Percentiles rank a stretch among this genome's conserved stretches.
phyloP scores from a whole-genome alignment of 2,797 vertebrate species.

The Pantherophis vulpinus region DNA sequence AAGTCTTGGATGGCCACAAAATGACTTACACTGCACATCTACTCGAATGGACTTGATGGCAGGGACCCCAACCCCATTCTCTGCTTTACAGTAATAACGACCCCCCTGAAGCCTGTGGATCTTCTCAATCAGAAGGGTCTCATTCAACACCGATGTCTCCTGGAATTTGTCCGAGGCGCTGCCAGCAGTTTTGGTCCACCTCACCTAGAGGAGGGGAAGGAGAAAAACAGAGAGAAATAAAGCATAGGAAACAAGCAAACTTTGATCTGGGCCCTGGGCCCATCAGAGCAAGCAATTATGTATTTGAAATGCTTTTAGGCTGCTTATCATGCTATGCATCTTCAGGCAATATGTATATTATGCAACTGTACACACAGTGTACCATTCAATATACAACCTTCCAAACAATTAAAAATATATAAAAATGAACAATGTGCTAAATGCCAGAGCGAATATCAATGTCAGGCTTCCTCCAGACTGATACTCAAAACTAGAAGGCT shows the following conservation, averaged over 20 bases:
- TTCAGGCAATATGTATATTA: not conserved
- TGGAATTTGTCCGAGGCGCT: constrained; percentile 98
- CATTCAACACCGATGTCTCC: constrained; percentile 96
- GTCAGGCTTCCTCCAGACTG: not conserved
- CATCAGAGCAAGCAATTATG: not conserved
- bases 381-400: not conserved
- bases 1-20: constrained; percentile 50
- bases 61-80: constrained; percentile 97
- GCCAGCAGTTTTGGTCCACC: constrained; percentile 97
- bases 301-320: not conserved
- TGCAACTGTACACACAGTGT: not conserved
- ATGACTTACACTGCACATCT: constrained; percentile 99
- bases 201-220: constrained; percentile 75
- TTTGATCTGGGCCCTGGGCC: rapidly evolving
- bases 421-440: not conserved
- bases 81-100: constrained; percentile 99
- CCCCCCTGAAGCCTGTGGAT: constrained; percentile 94
- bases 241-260: not conserved
- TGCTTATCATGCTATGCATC: not conserved
- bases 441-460: not conserved
- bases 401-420: not conserved
- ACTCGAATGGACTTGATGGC: constrained; percentile 99
- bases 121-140: constrained; percentile 90
- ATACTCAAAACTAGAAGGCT: not conserved
- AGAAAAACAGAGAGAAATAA: not conserved